A percentile compares a stretch with the other conserved stretches of the same genome.
Conservation (phyloP, 2,113 vertebrate species). For the Laterallus jamaicensis region DNA sequence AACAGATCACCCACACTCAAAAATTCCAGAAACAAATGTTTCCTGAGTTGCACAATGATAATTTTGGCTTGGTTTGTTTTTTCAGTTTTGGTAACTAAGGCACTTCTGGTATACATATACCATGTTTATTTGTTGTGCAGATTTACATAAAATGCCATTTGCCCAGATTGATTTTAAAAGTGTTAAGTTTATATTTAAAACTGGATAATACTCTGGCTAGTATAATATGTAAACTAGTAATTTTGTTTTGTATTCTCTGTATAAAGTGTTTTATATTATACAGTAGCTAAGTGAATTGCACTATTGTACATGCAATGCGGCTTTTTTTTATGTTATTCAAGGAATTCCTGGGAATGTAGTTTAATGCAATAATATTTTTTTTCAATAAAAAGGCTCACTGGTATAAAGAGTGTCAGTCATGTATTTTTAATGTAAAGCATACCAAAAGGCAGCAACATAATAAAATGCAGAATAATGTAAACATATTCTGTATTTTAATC, state of each 20-base stretch:
- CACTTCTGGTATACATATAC: slow-evolving; percentile 40
- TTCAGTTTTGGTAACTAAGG: background rate
- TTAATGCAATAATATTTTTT: slow-evolving; percentile 86
- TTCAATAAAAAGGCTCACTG: slow-evolving; percentile 74
- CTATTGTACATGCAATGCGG: slow-evolving; percentile 75
- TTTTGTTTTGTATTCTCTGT: slow-evolving; percentile 75
- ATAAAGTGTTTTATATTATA: slow-evolving; percentile 77
- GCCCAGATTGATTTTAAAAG: slow-evolving; percentile 52
- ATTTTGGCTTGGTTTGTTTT: background rate
- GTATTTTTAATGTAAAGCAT: slow-evolving; percentile 70
- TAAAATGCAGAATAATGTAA: slow-evolving; percentile 54
- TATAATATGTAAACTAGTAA: slow-evolving; percentile 69
- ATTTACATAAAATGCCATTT: slow-evolving; percentile 43
- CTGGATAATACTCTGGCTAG: slow-evolving; percentile 55
- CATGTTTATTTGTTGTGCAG: slow-evolving; percentile 41
- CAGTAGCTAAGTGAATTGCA: slow-evolving; percentile 81
- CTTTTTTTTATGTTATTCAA: slow-evolving; percentile 76
- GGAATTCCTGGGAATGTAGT: slow-evolving; percentile 78
- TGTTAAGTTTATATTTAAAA: slow-evolving; percentile 68
- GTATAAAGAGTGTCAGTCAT: slow-evolving; percentile 66
- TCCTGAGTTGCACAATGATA: background rate
- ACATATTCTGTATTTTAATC: slow-evolving; percentile 75
- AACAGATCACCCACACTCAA: background rate
- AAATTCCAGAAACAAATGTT: background rate
- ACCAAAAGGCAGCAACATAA: slow-evolving; percentile 64